Percentiles rank a stretch among this genome's conserved stretches.
Conservation (phyloP, 2,113 vertebrate species). For the Lophochroa leadbeateri region DNA sequence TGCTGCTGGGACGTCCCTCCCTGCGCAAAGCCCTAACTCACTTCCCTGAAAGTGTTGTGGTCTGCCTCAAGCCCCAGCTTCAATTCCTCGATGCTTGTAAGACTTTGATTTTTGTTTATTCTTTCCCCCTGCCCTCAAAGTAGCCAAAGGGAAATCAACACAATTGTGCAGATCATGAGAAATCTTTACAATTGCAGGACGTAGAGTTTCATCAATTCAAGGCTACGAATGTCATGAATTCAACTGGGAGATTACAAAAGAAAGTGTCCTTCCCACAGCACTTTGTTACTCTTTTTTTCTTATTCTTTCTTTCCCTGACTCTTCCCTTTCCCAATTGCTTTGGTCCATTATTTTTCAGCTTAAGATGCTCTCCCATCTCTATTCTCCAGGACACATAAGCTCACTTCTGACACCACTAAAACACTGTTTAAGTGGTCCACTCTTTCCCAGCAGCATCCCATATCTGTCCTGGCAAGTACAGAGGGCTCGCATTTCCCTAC, state of each 20-base stretch:
- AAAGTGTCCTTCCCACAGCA: not conserved
- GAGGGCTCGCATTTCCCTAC: not conserved
- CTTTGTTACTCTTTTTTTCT: not conserved
- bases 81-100: not conserved
- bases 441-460: not conserved
- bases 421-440: not conserved
- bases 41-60: not conserved
- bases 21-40: not conserved
- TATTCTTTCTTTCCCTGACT: not conserved
- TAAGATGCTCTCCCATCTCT: not conserved
- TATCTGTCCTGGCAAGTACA: not conserved
- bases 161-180: not conserved
- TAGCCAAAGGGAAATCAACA: not conserved
- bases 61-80: not conserved
- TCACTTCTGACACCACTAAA: not conserved
- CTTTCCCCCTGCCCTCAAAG: not conserved
- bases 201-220: not conserved
- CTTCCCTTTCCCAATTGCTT: not conserved
- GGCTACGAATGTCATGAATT: not conserved
- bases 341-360: not conserved
- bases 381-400: not conserved
- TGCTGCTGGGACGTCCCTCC: not conserved
- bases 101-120: not conserved
- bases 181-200: not conserved
- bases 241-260: not conserved